These are phyloP conservation scores for Drosophila bocki DNA, from an alignment of 1,140 invertebrate genomes.

Conservation along the genomic window DNA sequence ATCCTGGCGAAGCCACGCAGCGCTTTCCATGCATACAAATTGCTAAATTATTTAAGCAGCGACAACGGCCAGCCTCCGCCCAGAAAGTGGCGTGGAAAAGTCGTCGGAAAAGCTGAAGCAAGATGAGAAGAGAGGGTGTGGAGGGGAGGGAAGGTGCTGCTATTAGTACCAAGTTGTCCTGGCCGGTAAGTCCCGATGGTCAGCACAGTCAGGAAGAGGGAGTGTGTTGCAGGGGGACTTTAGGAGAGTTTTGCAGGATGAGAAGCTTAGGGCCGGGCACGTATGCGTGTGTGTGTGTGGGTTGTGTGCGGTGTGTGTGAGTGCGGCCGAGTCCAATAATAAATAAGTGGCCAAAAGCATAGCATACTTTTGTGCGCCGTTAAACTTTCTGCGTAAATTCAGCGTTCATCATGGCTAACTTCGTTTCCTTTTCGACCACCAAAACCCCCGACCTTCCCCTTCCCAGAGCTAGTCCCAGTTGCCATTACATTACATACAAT, in stretches of 20 bases:
- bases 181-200: constrained; percentile 52
- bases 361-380: constrained; percentile 72
- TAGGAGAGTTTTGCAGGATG: constrained; percentile 15
- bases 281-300: constrained; percentile 21
- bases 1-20: constrained; percentile 64
- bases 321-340: constrained; percentile 63
- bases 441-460: too few relatives aligned
- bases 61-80: constrained; percentile 20
- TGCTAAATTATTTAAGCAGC: constrained; percentile 82
- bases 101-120: constrained; percentile 1
- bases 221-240: not conserved
- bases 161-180: constrained; percentile 74
- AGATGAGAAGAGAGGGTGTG: not conserved
- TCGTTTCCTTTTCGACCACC: constrained; percentile 22
- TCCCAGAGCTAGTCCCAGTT: constrained; percentile 3
- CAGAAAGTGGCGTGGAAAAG: constrained; percentile 6
- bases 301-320: constrained; percentile 8
- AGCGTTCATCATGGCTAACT: constrained; percentile 62
- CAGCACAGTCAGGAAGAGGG: not conserved
- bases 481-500: constrained; percentile 55
- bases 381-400: constrained; percentile 76
- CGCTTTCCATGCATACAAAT: constrained; percentile 82
- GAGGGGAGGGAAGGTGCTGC: constrained; percentile 42
- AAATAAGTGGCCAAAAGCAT: constrained; percentile 76
- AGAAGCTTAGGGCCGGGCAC: constrained; percentile 52